Conservation (phyloP, 2,113 vertebrate genomes). For the Lamprologus tigripictilis region DNA sequence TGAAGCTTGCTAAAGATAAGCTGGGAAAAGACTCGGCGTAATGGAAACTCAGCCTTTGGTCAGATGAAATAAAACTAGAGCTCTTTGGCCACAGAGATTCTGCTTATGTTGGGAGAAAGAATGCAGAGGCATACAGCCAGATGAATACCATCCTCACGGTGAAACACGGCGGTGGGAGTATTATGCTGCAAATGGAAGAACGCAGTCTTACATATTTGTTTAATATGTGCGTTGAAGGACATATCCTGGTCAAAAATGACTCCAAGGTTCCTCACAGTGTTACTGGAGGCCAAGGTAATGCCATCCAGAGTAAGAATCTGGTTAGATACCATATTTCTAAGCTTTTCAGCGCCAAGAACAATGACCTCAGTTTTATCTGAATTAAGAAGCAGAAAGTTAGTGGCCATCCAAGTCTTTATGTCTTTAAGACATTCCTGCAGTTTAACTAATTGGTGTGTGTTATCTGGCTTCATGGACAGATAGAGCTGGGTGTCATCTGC, state of each 20-base stretch:
- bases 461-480: not conserved
- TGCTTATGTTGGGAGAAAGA: not conserved
- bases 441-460: not conserved
- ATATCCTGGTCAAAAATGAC: no score
- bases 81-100: not conserved
- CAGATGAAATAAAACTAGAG: not conserved
- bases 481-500: not conserved
- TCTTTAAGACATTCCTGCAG: not conserved
- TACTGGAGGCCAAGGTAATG: no score
- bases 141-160: not conserved
- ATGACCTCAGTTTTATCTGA: accelerated
- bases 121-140: not conserved
- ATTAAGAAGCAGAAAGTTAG: not conserved
- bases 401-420: accelerated
- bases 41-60: not conserved
- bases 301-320: not conserved
- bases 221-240: no score
- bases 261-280: no score
- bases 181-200: no score
- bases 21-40: not conserved
- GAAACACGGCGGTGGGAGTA: not conserved
- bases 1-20: not conserved
- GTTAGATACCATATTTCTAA: not conserved
- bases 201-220: not conserved
- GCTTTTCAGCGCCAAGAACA: no score